Conservation (phyloP, 2,797 vertebrate genomes). For the Anabacerthia variegaticeps region DNA sequence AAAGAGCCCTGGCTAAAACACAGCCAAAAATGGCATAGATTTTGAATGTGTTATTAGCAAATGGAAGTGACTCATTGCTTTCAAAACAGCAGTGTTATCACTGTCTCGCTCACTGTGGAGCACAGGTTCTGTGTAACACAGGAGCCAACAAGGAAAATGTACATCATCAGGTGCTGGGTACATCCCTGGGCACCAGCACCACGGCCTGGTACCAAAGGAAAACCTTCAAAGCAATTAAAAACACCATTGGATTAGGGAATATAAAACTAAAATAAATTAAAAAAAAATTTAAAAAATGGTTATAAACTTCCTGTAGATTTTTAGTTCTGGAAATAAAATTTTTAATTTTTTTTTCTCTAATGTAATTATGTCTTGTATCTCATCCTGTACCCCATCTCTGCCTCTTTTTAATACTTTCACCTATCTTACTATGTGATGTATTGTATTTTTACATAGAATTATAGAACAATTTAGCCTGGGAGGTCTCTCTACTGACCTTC, state of each 20-base stretch:
- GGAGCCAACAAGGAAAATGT: not conserved
- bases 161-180: fast-evolving
- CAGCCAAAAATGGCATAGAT: not conserved
- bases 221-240: not conserved
- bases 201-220: not conserved
- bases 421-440: not conserved
- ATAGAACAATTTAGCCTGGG: not conserved
- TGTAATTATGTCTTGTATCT: not conserved
- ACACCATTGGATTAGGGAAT: not conserved
- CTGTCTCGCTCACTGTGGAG: not conserved
- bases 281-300: not conserved
- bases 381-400: not conserved
- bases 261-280: not conserved
- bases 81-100: not conserved
- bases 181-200: not conserved
- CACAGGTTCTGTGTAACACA: not conserved
- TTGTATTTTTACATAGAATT: not conserved
- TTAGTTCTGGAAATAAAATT: not conserved
- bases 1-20: not conserved
- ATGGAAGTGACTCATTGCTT: not conserved
- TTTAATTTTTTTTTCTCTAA: not conserved
- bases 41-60: not conserved
- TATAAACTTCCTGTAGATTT: not conserved
- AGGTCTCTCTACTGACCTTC: not conserved
- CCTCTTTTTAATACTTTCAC: not conserved